phyloP scores from a whole-genome alignment of 2,888 invertebrate species.

The Tetrapedia diversipes region DNA sequence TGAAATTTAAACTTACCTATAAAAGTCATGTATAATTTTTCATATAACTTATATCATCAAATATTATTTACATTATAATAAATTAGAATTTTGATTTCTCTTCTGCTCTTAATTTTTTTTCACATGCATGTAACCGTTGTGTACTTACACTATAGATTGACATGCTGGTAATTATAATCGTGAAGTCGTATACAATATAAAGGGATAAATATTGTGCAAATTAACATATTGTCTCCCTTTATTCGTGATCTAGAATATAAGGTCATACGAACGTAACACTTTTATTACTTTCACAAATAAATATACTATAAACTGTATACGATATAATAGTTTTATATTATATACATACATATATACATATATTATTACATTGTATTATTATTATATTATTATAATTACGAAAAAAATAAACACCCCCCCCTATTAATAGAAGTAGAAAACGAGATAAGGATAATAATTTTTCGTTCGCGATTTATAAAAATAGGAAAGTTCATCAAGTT shows the following conservation, averaged over 20 bases:
- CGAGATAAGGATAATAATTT: neutral
- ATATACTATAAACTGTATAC: too few species aligned
- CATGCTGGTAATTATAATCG: neutral
- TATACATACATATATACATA: too few species aligned
- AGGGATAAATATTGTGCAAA: neutral
- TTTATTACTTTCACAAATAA: too few species aligned
- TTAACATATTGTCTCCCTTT: neutral
- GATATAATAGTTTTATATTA: too few species aligned
- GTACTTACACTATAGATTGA: neutral
- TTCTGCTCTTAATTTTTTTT: too few species aligned
- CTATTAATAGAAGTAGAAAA: neutral
- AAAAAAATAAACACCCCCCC: neutral
- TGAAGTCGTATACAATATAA: neutral
- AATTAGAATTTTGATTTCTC: neutral
- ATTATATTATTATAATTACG: neutral
- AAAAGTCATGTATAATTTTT: slow-evolving; percentile 22
- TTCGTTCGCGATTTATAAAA: neutral
- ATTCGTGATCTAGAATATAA: neutral
- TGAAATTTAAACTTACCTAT: slow-evolving; percentile 18
- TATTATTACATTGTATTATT: too few species aligned
- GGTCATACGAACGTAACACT: neutral
- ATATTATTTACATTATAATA: neutral
- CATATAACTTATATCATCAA: neutral
- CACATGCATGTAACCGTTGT: neutral
- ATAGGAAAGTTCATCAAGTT: neutral